A percentile compares a stretch with the other conserved stretches of the same genome.
Conservation (phyloP, 2,797 vertebrate genomes). For the Gobionotothen gibberifrons region DNA sequence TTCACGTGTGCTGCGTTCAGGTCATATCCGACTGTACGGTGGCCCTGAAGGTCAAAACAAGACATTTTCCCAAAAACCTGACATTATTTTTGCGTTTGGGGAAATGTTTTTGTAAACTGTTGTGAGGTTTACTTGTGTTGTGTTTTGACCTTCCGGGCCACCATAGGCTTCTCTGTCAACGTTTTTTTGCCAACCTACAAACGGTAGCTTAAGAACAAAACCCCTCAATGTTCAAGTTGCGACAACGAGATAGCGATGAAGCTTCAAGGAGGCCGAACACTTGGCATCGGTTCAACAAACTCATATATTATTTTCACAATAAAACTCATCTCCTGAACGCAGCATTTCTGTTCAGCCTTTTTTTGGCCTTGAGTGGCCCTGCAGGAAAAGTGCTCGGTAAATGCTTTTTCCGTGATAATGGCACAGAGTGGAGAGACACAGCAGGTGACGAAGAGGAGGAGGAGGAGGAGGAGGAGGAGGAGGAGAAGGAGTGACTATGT, state of each 20-base stretch:
- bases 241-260: slow-evolving; percentile 24
- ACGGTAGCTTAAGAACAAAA: neutral
- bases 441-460: slow-evolving; percentile 3
- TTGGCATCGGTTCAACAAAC: neutral
- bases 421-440: slow-evolving; percentile 63
- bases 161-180: too few species aligned
- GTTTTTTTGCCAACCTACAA: too few species aligned
- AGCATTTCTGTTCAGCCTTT: slow-evolving; percentile 26
- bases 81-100: too few species aligned
- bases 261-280: slow-evolving; percentile 13
- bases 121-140: too few species aligned
- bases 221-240: slow-evolving; percentile 3
- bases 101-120: too few species aligned
- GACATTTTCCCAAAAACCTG: too few species aligned
- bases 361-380: slow-evolving; percentile 37
- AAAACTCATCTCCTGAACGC: slow-evolving; percentile 27
- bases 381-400: slow-evolving; percentile 66
- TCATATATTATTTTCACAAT: neutral
- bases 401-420: slow-evolving; percentile 64
- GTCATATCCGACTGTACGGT: slow-evolving; percentile 8
- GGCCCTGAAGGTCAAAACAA: too few species aligned
- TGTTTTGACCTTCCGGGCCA: too few species aligned
- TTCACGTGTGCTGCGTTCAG: slow-evolving; percentile 49
- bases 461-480: slow-evolving; percentile 26
- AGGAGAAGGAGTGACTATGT: slow-evolving; percentile 91